Evolutionary conservation across 1,140 invertebrate species (phyloP).

Genomic region (Lepidurus packardi): DNA sequence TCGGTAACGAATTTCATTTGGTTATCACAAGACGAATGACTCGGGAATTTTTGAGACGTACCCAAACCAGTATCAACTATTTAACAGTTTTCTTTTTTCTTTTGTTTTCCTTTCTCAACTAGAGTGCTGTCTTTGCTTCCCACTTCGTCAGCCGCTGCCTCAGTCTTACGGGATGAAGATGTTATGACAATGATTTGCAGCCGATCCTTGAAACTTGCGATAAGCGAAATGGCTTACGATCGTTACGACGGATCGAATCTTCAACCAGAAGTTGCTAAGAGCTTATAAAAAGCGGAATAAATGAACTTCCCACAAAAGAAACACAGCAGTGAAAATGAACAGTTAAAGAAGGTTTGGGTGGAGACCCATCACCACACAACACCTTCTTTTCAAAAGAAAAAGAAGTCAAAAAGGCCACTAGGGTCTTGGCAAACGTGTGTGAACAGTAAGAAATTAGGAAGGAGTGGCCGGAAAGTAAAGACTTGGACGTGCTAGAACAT

Average conservation of each 20-base stretch:
- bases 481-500: not conserved
- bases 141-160: not conserved
- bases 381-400: not conserved
- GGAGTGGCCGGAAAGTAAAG: conserved; percentile 3
- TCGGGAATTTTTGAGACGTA: too few relatives aligned
- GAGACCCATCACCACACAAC: not conserved
- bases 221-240: too few relatives aligned
- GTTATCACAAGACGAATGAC: too few relatives aligned
- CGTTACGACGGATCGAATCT: too few relatives aligned
- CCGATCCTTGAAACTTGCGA: too few relatives aligned
- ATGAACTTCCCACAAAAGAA: too few relatives aligned
- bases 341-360: not conserved
- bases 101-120: not conserved
- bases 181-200: too few relatives aligned
- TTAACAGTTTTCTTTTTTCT: not conserved
- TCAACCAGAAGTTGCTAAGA: too few relatives aligned
- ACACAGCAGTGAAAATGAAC: not conserved
- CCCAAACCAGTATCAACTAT: too few relatives aligned
- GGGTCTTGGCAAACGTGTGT: not conserved
- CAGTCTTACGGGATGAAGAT: not conserved
- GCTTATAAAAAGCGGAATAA: too few relatives aligned
- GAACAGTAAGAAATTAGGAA: conserved; percentile 10
- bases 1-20: too few relatives aligned
- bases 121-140: not conserved
- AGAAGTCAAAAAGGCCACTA: not conserved